Base-by-base conservation (phyloP, 2,113 vertebrate genomes). In the Nannobrachium achirus region DNA sequence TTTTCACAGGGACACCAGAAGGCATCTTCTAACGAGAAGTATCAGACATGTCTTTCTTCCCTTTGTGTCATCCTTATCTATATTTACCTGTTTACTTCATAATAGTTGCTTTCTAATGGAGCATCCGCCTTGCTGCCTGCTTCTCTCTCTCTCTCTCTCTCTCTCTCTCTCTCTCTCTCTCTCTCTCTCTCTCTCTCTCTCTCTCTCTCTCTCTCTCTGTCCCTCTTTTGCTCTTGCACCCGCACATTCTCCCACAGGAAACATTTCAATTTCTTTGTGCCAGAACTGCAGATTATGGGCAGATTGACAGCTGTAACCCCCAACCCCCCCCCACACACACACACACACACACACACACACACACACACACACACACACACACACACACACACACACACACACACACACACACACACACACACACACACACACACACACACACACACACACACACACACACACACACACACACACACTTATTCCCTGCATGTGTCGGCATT, bases 401-500 rank as follows among this genome's bases (percentile, higher is more conserved):
- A 51, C 49, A 51, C 50, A 51, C 50, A 51, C n/a, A 51, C 50
- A 19, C 67, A 65, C 73, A 65, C 56, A 65, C 61, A 51, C 42
- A 0, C 48, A 2, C 64, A 73, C 58, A 65, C 53, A 49, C 60
- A 69, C 49, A 75, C n/a, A n/a, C n/a, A n/a, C n/a, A n/a, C n/a
- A n/a, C n/a, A n/a, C n/a, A n/a, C n/a, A n/a, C n/a, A n/a, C n/a
- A n/a, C n/a, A n/a, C n/a, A n/a, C n/a, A n/a, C n/a, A n/a, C n/a
- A n/a, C n/a, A n/a, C n/a, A n/a, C n/a, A n/a, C n/a, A n/a, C n/a
- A n/a, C n/a, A n/a, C n/a, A 49, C 60, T 56, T 10, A 0, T 33
- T 57, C 65, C 65, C 63, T 76, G 77, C 79, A 70, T 81, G 71
- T 72, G 69, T 78, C 25, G 60, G 74, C 88, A 87, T 92, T 93